These are phyloP conservation scores for Isoperla grammatica DNA, from an alignment of 2,888 invertebrate species.

Conservation along the genomic window DNA sequence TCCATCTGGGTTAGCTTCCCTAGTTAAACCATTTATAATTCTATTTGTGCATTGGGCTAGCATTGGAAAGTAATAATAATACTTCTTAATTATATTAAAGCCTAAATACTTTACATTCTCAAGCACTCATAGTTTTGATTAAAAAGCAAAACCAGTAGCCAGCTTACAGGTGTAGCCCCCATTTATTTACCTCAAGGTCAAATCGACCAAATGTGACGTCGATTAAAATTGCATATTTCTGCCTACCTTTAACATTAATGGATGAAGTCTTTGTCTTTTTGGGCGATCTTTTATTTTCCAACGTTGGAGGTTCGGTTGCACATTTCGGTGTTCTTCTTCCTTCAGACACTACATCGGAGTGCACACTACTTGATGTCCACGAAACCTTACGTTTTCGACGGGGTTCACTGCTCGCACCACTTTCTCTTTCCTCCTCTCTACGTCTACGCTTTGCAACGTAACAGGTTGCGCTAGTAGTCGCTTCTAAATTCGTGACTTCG, in stretches of 20 bases:
- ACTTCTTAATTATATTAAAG: too few species aligned
- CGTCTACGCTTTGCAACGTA: slow-evolving; percentile 1
- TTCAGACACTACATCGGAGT: slow-evolving; percentile 15
- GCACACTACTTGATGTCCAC: slow-evolving; percentile 35
- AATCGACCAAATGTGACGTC: too few species aligned
- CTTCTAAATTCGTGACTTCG: not conserved
- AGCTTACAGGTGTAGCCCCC: too few species aligned
- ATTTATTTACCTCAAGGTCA: too few species aligned
- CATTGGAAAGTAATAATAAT: too few species aligned
- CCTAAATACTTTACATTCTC: too few species aligned
- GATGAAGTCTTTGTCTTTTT: not conserved
- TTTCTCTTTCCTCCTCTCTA: slow-evolving; percentile 34
- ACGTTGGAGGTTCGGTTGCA: not conserved
- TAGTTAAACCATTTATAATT: too few species aligned
- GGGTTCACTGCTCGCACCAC: slow-evolving; percentile 35
- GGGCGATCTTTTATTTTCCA: slow-evolving; percentile 3
- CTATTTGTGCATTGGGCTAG: too few species aligned
- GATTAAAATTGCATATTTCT: too few species aligned
- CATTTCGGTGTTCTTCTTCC: slow-evolving; percentile 6
- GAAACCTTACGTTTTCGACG: slow-evolving; percentile 41
- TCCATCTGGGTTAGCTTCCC: too few species aligned
- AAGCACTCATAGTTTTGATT: too few species aligned
- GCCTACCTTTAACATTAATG: not conserved
- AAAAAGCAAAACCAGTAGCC: too few species aligned
- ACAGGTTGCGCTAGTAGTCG: slow-evolving; percentile 6